These are phyloP conservation scores for Galeruca laticollis DNA, from an alignment of 2,888 invertebrate species.

Conservation along the genomic window DNA sequence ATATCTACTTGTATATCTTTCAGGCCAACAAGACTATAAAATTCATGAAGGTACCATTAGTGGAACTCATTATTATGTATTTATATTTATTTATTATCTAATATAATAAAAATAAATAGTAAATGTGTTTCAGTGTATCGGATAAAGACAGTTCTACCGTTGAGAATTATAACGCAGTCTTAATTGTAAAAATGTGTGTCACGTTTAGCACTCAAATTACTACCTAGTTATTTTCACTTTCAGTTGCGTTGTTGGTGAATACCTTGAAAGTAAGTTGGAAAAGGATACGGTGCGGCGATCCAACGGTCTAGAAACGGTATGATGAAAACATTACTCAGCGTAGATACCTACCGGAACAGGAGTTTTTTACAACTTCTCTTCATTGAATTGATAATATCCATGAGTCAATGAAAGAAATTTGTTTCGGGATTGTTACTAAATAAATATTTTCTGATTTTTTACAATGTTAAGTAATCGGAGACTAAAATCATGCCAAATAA, in stretches of 20 bases:
- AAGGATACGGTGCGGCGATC: constrained; percentile 28
- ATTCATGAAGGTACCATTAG: not conserved
- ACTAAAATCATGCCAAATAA: too few relatives aligned
- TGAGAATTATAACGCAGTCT: constrained; percentile 26
- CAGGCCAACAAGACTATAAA: not conserved
- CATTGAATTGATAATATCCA: not conserved
- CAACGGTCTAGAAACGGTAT: constrained; percentile 26
- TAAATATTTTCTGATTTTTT: too few relatives aligned
- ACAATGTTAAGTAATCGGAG: too few relatives aligned
- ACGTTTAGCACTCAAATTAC: constrained; percentile 28
- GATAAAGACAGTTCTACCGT: constrained; percentile 25
- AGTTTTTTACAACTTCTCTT: not conserved
- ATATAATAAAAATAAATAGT: not conserved
- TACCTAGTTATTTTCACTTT: constrained; percentile 39
- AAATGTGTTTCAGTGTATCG: not conserved
- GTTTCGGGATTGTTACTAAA: too few relatives aligned
- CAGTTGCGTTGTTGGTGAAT: constrained; percentile 31
- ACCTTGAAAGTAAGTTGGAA: constrained; percentile 38
- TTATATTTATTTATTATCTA: not conserved
- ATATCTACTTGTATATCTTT: not conserved
- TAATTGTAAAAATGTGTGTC: constrained; percentile 30
- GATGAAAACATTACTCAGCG: constrained; percentile 20
- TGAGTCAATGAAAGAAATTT: too few relatives aligned
- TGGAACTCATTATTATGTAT: not conserved
- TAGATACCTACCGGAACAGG: constrained; percentile 21